A percentile compares a stretch with the other conserved stretches of the same genome.
These are phyloP conservation scores for Furcifer pardalis DNA, from an alignment of 2,797 vertebrate genomes.

Conservation along the genomic window DNA sequence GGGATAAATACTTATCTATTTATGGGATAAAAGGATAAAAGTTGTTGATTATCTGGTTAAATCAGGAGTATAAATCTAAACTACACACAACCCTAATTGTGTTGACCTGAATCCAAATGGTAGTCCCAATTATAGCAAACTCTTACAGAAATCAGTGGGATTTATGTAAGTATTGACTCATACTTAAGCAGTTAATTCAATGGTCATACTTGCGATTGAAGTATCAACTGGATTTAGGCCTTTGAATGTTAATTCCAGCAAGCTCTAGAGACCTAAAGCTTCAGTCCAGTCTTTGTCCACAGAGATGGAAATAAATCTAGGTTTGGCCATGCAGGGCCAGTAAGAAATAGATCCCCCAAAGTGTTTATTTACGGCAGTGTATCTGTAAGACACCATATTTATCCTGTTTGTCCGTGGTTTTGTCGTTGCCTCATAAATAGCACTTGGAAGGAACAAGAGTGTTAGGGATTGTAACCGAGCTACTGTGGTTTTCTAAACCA, in stretches of 20 bases:
- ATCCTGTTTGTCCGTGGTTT: constrained; percentile 34
- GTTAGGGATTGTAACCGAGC: constrained; percentile 3
- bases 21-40: not conserved
- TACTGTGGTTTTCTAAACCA: constrained; percentile 17
- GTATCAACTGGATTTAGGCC: no score
- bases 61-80: no score
- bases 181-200: no score
- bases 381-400: constrained; percentile 32
- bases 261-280: not conserved
- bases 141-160: no score
- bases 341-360: constrained; percentile 25
- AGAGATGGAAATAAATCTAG: constrained; percentile 13
- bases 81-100: no score
- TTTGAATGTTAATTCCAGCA: not conserved
- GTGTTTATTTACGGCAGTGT: constrained; percentile 27
- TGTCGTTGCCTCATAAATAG: constrained; percentile 33
- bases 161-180: no score
- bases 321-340: not conserved
- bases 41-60: not conserved
- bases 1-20: no score
- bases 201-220: no score
- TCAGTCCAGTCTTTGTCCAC: not conserved
- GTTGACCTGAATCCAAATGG: no score
- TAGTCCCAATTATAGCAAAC: no score
- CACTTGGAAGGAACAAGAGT: not conserved